Evolutionary conservation across 1,140 invertebrate genomes (phyloP).

Genomic region (Danaus melanippus): DNA sequence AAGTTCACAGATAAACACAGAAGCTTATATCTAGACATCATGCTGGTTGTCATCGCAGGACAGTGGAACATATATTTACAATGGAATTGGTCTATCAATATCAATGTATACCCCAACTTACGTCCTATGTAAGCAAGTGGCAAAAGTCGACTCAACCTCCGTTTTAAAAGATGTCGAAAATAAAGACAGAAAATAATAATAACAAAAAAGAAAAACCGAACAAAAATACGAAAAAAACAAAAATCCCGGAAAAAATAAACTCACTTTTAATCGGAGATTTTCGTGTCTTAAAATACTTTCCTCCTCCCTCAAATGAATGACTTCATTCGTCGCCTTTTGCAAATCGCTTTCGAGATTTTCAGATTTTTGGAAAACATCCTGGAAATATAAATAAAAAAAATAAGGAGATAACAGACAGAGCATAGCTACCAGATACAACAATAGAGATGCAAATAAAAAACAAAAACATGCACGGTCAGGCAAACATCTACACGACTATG

Average conservation of each 20-base stretch:
- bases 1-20: no score
- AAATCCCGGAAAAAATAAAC: constrained; percentile 16
- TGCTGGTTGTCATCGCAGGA: no score
- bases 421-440: constrained; percentile 16
- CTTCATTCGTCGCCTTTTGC: constrained; percentile 79
- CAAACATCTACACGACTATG: no score
- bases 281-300: constrained; percentile 84
- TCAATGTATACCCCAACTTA: not conserved
- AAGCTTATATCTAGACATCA: no score
- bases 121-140: constrained; percentile 17
- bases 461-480: constrained; percentile 26
- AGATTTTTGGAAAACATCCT: constrained; percentile 49
- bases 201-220: no score
- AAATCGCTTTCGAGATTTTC: constrained; percentile 72
- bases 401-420: constrained; percentile 20
- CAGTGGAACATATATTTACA: no score
- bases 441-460: constrained; percentile 32
- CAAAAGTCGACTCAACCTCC: constrained; percentile 15
- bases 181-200: no score
- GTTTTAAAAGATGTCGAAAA: no score
- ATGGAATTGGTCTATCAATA: no score
- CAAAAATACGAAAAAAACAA: constrained; percentile 1
- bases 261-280: constrained; percentile 85
- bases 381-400: constrained; percentile 37
- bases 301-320: constrained; percentile 82